phyloP scores from a whole-genome alignment of 2,113 vertebrate genomes.

The Halichoerus grypus region DNA sequence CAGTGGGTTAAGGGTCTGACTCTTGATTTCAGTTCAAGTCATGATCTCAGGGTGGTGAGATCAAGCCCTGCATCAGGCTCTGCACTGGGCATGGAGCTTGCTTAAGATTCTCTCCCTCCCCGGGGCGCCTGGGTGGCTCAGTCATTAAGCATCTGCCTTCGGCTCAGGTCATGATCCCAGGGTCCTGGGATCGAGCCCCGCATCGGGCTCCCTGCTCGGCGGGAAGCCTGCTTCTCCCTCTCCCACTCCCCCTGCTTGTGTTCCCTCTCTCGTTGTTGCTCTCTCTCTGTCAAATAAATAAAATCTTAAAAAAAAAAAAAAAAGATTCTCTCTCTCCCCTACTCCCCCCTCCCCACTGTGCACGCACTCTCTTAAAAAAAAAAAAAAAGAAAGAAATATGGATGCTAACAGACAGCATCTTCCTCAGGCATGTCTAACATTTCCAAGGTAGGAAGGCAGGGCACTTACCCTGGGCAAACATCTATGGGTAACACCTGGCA shows the following conservation, averaged over 20 bases:
- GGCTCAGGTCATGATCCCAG: no score
- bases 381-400: neutral
- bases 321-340: neutral
- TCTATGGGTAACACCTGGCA: neutral
- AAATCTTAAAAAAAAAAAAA: no score
- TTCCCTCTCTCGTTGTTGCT: no score
- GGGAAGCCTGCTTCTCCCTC: no score
- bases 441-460: neutral
- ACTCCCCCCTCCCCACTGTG: neutral
- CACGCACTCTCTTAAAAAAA: neutral
- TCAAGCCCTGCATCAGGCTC: neutral
- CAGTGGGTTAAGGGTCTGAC: neutral
- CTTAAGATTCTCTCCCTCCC: neutral
- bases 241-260: no score
- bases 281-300: no score
- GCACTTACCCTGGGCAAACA: neutral
- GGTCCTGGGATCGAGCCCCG: no score
- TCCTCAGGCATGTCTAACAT: neutral
- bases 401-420: neutral
- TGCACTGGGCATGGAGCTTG: neutral
- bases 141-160: no score
- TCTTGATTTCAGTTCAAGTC: neutral
- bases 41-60: neutral
- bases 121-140: no score
- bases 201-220: no score